A percentile compares a stretch with the other conserved stretches of the same genome.
Evolutionary conservation across 2,888 invertebrate species (phyloP).

Genomic region (Camptogramma bilineatum): DNA sequence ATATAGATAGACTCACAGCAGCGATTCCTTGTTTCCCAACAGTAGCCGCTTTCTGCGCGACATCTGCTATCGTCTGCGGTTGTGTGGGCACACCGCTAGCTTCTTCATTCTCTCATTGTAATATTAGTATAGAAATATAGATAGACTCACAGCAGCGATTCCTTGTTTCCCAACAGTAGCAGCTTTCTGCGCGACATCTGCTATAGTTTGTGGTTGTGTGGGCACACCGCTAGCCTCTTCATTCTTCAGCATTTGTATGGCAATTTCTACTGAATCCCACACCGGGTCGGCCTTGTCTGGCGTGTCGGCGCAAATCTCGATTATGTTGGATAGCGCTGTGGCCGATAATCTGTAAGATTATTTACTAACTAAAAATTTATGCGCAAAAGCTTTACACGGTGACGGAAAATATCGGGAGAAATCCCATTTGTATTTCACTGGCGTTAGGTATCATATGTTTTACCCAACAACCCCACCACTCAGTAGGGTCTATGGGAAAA

Average conservation of each 20-base stretch:
- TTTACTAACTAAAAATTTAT: no score
- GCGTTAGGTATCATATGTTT: no score
- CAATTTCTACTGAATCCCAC: constrained; percentile 63
- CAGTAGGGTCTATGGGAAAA: no score
- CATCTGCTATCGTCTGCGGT: constrained; percentile 56
- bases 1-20: constrained; percentile 63
- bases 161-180: constrained; percentile 61
- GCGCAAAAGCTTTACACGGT: no score
- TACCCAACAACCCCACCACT: no score
- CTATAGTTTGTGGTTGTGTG: constrained; percentile 54
- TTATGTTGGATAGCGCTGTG: constrained; percentile 66
- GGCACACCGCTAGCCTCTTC: constrained; percentile 68
- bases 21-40: constrained; percentile 65
- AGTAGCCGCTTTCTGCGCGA: constrained; percentile 61
- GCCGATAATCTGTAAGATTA: constrained; percentile 66
- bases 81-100: constrained; percentile 63
- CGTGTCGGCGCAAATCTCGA: constrained; percentile 66
- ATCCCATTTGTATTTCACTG: no score
- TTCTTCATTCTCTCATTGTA: constrained; percentile 54
- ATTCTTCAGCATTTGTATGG: constrained; percentile 56
- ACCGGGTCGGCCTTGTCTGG: constrained; percentile 53
- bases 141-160: constrained; percentile 68
- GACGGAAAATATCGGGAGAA: no score
- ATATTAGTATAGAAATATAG: neutral
- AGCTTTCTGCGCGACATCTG: constrained; percentile 59